phyloP scores from a whole-genome alignment of 1,140 invertebrate species.

The Littorina saxatilis region DNA sequence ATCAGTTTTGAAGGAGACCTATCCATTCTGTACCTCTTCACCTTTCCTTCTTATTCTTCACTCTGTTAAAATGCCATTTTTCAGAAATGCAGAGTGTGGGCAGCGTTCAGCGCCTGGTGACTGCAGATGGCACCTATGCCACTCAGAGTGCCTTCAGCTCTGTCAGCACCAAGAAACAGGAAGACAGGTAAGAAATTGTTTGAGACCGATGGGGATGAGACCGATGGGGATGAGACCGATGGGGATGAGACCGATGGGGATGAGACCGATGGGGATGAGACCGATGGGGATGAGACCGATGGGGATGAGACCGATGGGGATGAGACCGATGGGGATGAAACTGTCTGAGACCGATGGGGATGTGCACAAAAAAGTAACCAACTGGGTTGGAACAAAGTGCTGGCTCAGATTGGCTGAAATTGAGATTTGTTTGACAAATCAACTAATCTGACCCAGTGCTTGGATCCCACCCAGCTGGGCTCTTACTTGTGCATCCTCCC shows the following conservation, averaged over 20 bases:
- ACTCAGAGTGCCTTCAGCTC: conserved; percentile 97
- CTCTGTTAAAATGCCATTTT: too few relatives aligned
- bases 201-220: neutral
- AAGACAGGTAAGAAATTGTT: conserved; percentile 36
- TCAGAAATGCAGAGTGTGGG: conserved; percentile 69
- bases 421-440: too few relatives aligned
- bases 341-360: neutral
- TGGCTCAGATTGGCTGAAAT: too few relatives aligned
- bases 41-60: too few relatives aligned
- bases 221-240: neutral
- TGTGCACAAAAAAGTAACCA: too few relatives aligned
- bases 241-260: conserved; percentile 37
- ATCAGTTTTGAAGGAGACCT: too few relatives aligned
- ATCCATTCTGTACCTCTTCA: too few relatives aligned
- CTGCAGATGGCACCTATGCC: conserved; percentile 96
- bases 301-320: neutral
- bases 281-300: too few relatives aligned
- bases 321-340: conserved; percentile 5
- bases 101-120: conserved; percentile 72
- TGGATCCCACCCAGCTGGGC: too few relatives aligned
- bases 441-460: too few relatives aligned
- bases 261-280: conserved; percentile 42
- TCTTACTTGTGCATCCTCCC: too few relatives aligned
- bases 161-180: conserved; percentile 75
- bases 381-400: too few relatives aligned